Evolutionary conservation across 2,113 vertebrate species (phyloP), one percentile per base, ranked within the genome.

Genomic region (Pedionomus torquatus): DNA sequence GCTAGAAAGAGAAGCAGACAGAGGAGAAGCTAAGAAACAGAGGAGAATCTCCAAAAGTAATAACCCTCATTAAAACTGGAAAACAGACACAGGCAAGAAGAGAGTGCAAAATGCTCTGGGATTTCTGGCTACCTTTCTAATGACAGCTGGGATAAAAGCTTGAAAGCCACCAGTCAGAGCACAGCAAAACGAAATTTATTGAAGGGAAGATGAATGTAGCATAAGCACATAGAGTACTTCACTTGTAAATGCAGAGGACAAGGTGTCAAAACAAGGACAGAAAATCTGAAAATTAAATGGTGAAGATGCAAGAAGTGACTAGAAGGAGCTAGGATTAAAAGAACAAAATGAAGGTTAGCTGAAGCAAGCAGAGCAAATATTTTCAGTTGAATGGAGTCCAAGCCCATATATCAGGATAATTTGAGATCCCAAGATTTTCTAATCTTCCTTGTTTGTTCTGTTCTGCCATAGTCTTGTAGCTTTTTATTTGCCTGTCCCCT

Each of bases 111-210:
- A 30, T 69, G 41, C 20, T 71, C 41, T 35, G 31, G 17, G 58
- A 84, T 43, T 94, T 93, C 91, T 89, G 80, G 7, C 51, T 90
- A 58, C 43, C 21, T 43, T 93, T 90, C 58, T 90, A 89, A 63
- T 24, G 60, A 64, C 60, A 92, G 46, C 51, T 81, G 35, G 23
- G 89, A 91, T 20, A 21, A 93, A 94, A 85, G 37, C 58, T 78
- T 81, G 71, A 92, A 86, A 86, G 63, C 26, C 48, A 61, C 21
- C 51, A 76, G 39, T 33, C 21, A 60, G 65, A 61, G 23, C 30
- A 86, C 4, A 54, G 49, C 11, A 21, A 79, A 84, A 84, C 8
- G 11, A 35, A 60, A 54, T n/a, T 15, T 81, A 68, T 17, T 57
- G 54, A 55, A 51, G 9, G 31, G 13, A 77, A 79, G 31, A 70